Conservation (phyloP, 2,113 vertebrate species). For the Heliornis fulica region DNA sequence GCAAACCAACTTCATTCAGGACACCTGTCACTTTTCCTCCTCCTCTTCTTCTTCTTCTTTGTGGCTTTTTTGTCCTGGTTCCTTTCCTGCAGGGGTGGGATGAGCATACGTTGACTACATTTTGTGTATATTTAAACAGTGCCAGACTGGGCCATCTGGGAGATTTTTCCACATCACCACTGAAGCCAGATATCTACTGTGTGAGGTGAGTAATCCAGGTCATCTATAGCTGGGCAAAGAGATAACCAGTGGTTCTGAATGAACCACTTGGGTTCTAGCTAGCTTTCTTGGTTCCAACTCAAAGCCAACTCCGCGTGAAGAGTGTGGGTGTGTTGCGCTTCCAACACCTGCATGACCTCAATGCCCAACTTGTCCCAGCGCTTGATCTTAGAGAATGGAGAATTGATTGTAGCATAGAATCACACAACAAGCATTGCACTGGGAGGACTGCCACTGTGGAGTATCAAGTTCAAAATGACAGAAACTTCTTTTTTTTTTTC, state of each 20-base stretch:
- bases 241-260: rapidly evolving
- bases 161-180: not conserved
- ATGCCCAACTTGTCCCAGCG: not conserved
- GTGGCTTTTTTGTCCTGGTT: not conserved
- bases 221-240: not conserved
- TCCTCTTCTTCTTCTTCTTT: not conserved
- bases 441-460: not conserved
- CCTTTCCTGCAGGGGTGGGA: not conserved
- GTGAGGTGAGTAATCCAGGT: not conserved
- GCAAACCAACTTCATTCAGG: not conserved
- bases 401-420: not conserved
- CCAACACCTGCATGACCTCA: not conserved
- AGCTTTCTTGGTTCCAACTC: not conserved
- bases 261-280: not conserved
- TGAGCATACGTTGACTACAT: not conserved
- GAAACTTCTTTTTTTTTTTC: not conserved
- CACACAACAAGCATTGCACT: not conserved
- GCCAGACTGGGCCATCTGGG: not conserved
- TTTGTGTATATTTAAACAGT: not conserved
- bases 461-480: not conserved
- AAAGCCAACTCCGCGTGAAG: not conserved
- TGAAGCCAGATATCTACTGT: not conserved
- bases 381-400: not conserved
- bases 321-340: not conserved
- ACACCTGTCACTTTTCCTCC: not conserved